These are phyloP conservation scores for Budorcas taxicolor DNA, from an alignment of 2,113 vertebrate species.

Conservation along the genomic window DNA sequence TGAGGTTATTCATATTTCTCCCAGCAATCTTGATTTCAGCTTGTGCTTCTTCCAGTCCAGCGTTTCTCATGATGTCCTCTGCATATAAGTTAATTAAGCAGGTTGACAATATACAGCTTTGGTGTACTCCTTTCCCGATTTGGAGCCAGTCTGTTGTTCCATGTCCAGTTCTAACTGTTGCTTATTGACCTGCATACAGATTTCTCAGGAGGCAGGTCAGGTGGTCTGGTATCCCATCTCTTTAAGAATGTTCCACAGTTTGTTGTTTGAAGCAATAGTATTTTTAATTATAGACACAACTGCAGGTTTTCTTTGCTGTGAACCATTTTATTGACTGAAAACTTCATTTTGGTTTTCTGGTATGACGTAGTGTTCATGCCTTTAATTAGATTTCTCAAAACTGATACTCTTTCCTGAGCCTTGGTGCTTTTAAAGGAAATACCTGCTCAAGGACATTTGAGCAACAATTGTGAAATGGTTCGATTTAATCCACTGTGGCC, in stretches of 20 bases:
- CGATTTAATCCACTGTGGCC: constrained; percentile 51
- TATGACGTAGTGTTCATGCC: neutral
- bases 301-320: neutral
- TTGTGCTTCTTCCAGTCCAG: neutral
- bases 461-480: neutral
- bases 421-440: constrained; percentile 30
- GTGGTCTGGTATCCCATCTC: neutral
- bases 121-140: neutral
- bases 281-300: neutral
- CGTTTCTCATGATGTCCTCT: neutral
- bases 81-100: neutral
- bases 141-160: neutral
- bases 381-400: constrained; percentile 48
- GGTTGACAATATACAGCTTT: neutral
- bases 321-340: neutral
- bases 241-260: neutral
- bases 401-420: constrained; percentile 22
- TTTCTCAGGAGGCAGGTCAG: neutral
- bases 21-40: neutral
- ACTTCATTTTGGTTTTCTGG: neutral
- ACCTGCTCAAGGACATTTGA: constrained; percentile 22
- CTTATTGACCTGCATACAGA: neutral
- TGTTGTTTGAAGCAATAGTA: neutral
- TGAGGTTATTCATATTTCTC: neutral
- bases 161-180: neutral